Evolutionary conservation across 2,888 invertebrate genomes (phyloP).

Genomic region (Hydriomena furcata): DNA sequence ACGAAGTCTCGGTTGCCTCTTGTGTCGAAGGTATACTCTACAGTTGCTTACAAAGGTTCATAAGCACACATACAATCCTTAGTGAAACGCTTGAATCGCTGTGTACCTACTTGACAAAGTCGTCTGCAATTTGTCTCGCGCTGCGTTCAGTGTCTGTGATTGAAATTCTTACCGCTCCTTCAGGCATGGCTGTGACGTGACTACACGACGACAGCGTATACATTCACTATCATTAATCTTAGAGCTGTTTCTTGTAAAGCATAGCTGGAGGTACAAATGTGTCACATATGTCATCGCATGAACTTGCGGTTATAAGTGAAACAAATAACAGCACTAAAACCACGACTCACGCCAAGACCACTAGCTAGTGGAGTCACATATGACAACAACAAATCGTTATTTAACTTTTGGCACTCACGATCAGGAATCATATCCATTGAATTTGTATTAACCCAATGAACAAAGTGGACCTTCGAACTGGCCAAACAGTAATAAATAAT

Average conservation of each 20-base stretch:
- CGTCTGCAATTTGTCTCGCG: slow-evolving; percentile 62
- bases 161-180: slow-evolving; percentile 60
- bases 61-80: slow-evolving; percentile 25
- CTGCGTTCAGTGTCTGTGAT: slow-evolving; percentile 51
- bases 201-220: slow-evolving; percentile 36
- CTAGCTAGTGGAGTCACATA: not conserved
- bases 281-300: slow-evolving; percentile 5
- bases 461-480: slow-evolving; percentile 67
- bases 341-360: too few species aligned
- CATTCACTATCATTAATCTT: slow-evolving; percentile 31
- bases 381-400: slow-evolving; percentile 35
- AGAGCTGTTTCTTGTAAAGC: slow-evolving; percentile 12
- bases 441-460: slow-evolving; percentile 59
- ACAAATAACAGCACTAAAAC: too few species aligned
- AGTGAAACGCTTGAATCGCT: slow-evolving; percentile 34
- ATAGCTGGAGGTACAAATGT: slow-evolving; percentile 28
- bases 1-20: slow-evolving; percentile 13
- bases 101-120: slow-evolving; percentile 48
- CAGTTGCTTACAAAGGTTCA: slow-evolving; percentile 24
- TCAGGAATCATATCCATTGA: slow-evolving; percentile 55
- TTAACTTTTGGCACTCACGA: slow-evolving; percentile 10
- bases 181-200: slow-evolving; percentile 47
- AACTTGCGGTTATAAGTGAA: too few species aligned
- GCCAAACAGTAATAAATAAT: slow-evolving; percentile 78
- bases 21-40: slow-evolving; percentile 16